A percentile compares a stretch with the other conserved stretches of the same genome.
phyloP scores from a whole-genome alignment of 2,888 invertebrate genomes.

The Rhorus exstirpatorius region DNA sequence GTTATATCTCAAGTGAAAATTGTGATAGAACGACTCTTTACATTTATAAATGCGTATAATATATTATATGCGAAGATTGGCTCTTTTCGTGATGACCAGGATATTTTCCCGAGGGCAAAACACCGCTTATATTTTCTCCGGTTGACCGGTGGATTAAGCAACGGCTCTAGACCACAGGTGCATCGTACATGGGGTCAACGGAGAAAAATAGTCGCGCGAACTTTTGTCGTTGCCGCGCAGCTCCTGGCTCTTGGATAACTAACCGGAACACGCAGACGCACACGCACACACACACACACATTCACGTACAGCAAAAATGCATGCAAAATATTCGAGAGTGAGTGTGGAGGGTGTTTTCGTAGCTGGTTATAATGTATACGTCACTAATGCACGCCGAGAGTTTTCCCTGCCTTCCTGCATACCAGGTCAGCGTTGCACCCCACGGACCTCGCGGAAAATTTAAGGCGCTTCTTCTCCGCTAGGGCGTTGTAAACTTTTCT shows the following conservation, averaged over 20 bases:
- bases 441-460: constrained; percentile 52
- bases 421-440: constrained; percentile 2
- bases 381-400: constrained; percentile 45
- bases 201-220: constrained; percentile 59
- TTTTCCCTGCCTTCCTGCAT: constrained; percentile 1
- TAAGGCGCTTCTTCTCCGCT: constrained; percentile 43
- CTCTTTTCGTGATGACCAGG: constrained; percentile 8
- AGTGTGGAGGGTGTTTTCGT: constrained; percentile 13
- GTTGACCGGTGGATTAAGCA: constrained; percentile 52
- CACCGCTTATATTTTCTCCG: constrained; percentile 45
- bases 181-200: constrained; percentile 52
- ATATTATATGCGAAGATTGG: too few relatives aligned
- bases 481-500: constrained; percentile 31
- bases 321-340: constrained; percentile 28
- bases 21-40: neutral
- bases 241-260: constrained; percentile 22
- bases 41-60: too few relatives aligned
- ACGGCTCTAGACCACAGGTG: constrained; percentile 61
- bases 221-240: constrained; percentile 22
- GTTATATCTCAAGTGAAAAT: too few relatives aligned
- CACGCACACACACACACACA: neutral
- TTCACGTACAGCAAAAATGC: neutral
- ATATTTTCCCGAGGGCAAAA: constrained; percentile 32
- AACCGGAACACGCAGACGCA: constrained; percentile 19
- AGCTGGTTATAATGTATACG: constrained; percentile 10